Evolutionary conservation across 92 coral and sea anemone genomes (phyloP), one percentile per base, ranked within the genome.

Genomic region (Pocillopora grandis): DNA sequence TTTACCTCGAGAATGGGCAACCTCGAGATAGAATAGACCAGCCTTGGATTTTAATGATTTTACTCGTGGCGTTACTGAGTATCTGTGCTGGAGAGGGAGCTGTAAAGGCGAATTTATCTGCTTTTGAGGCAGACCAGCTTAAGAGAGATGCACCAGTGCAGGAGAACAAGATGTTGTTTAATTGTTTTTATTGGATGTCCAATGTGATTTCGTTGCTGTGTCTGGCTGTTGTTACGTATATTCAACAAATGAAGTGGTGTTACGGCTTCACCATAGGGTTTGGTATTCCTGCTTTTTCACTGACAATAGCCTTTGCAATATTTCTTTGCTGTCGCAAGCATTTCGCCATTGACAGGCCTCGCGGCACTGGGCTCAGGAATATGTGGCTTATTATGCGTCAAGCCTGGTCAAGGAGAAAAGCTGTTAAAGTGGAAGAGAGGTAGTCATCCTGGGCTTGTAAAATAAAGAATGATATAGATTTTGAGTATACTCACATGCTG

Each of bases 81-180:
- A 74, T 94, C 58, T 88, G 90, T 12, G 77, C 90, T 15, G 99
- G 99, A 4, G 98, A 96, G 88, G 99, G 99, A 18, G 98, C 97
- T 10, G 90, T 90, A 35, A 94, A 92, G 75, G 93, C 98, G 3
- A 96, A 96, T 67, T 76, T 96, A 58, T 89, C 99, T 5, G 88
- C 97, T 21, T 96, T 96, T 84, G 98, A 96, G 73, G 98, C 98
- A 9, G 99, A 96, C 66, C 99, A 96, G 59, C 88, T 96, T 31
- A 86, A 86, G 63, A 87, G 93, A 49, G 95, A 94, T 71, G 88
- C 88, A 10, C 86, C 92, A 0, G 78, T 75, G 66, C 89, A 80
- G 6, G 79, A 87, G 14, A 87, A 91, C 12, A 96, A 90, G 76
- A 85, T 81, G 23, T 81, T 92, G 66, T 96, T 96, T 79, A 94